These are phyloP conservation scores for Tamias sibiricus DNA, from an alignment of 2,113 vertebrate species.

Conservation along the genomic window DNA sequence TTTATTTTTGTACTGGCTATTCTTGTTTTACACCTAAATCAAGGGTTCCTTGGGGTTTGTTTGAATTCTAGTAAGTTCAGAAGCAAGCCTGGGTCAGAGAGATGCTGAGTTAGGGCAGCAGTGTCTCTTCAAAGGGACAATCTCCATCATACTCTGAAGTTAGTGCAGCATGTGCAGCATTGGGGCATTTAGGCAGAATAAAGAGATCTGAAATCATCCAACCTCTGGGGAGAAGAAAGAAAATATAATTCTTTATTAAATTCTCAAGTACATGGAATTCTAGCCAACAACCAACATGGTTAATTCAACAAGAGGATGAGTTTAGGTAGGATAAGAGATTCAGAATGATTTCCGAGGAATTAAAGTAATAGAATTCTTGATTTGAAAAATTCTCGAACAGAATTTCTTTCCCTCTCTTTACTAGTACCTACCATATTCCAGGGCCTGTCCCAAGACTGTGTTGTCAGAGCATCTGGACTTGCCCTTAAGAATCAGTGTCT, in stretches of 20 bases:
- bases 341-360: constrained; percentile 34
- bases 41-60: neutral
- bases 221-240: constrained; percentile 9
- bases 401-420: constrained; percentile 16
- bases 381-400: constrained; percentile 53
- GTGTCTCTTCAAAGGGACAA: neutral
- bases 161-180: neutral
- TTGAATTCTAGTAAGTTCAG: constrained; percentile 23
- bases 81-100: neutral
- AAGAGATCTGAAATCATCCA: constrained; percentile 7
- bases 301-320: constrained; percentile 48
- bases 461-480: neutral
- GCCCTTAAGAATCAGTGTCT: neutral
- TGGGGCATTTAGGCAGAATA: neutral
- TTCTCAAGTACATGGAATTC: constrained; percentile 43
- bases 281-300: constrained; percentile 44
- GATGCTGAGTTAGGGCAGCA: neutral
- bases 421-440: neutral
- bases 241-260: constrained; percentile 66
- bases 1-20: neutral
- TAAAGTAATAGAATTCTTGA: constrained; percentile 52
- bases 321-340: neutral
- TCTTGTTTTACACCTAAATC: constrained; percentile 22
- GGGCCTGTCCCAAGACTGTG: neutral
- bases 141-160: neutral